Conservation (phyloP, 2,113 vertebrate species). For the Brachionichthys hirsutus region DNA sequence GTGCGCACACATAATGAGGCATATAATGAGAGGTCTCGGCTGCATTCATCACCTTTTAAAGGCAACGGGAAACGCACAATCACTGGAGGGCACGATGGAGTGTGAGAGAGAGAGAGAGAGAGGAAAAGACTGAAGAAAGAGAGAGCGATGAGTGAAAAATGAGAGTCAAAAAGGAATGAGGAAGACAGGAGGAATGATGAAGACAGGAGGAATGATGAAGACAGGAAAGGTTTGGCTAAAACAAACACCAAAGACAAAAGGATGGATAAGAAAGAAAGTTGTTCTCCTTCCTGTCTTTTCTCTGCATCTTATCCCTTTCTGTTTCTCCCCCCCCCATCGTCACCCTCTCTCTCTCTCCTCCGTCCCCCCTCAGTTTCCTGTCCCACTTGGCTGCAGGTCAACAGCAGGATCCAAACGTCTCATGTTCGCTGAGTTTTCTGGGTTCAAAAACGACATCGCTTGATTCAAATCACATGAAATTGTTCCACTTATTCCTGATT, state of each 20-base stretch:
- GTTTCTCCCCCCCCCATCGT: no score
- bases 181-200: conserved; percentile 21
- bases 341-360: no score
- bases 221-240: neutral
- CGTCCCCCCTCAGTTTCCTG: conserved; percentile 61
- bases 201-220: conserved; percentile 20
- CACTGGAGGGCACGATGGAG: conserved; percentile 6
- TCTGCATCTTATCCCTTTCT: no score
- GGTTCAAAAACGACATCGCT: neutral
- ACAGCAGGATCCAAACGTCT: conserved; percentile 22
- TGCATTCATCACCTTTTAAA: conserved; percentile 68
- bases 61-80: conserved; percentile 41
- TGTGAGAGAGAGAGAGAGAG: neutral
- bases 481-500: neutral
- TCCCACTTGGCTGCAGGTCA: conserved; percentile 68
- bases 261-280: neutral
- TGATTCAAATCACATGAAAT: neutral
- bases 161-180: neutral
- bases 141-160: conserved; percentile 34
- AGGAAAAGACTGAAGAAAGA: neutral
- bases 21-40: conserved; percentile 35
- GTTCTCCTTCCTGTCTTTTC: no score
- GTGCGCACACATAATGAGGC: conserved; percentile 29
- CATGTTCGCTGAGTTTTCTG: neutral
- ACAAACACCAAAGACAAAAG: neutral